Base-by-base conservation (phyloP, 2,888 invertebrate species). In the Petrolisthes manimaculis region DNA sequence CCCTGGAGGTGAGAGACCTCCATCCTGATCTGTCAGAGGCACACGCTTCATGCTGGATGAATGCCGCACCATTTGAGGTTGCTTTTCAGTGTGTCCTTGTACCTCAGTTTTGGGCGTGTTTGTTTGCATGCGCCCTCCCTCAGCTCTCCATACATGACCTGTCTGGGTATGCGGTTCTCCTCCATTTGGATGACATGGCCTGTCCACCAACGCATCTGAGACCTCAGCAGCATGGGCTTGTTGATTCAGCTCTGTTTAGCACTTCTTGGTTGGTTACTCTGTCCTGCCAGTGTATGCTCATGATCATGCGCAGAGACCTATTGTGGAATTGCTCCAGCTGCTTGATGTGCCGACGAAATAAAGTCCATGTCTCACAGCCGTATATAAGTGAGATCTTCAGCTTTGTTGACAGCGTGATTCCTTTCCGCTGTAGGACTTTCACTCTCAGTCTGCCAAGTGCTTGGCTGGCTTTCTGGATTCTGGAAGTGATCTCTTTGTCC, bases 321-420 rank as follows among this genome's bases (percentile, higher is more conserved):
- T 5, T 53, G 55, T 80, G 80, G 54, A 80, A 80, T 4, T 80
- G 80, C n/a, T 54, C 54, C 80, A 80, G 54, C 80, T 80, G 37
- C 18, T 14, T 53, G 8, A 8, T 79, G 5, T 8, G 79, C 53
- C 21, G 12, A 53, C n/a, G n/a, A n/a, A n/a, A n/a, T n/a, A n/a
- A n/a, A 21, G 75, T 75, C 75, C 75, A 75, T 6, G 75, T 75
- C n/a, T 75, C n/a, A n/a, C 75, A 75, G 75, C 75, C 75, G n/a
- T 75, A 75, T n/a, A 75, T 8, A 8, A 75, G 75, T 6, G 75
- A 75, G 75, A n/a, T n/a, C 75, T 75, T n/a, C 6, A 75, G 75
- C 75, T 75, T 75, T 6, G 75, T 75, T n/a, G 75, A 21, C 6
- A 75, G n/a, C 21, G 5, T 5, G n/a, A 75, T 75, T 6, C n/a